These are phyloP conservation scores for Streptopelia turtur DNA, from an alignment of 2,797 vertebrate species.

Conservation along the genomic window DNA sequence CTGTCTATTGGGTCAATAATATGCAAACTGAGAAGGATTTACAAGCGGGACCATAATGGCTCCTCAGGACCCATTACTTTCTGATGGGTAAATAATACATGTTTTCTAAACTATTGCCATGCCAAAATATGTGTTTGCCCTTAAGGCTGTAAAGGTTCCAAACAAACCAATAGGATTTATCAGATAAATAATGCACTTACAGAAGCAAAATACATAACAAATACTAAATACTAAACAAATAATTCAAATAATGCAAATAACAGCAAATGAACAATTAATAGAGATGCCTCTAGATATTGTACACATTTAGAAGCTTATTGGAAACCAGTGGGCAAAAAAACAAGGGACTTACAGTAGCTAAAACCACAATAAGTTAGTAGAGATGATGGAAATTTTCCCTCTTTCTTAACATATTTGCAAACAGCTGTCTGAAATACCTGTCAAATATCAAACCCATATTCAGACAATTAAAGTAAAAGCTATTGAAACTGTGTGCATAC, in stretches of 20 bases:
- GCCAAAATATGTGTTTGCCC: constrained; percentile 62
- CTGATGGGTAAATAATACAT: constrained; percentile 69
- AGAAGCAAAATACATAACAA: constrained; percentile 25
- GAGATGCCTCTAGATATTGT: not conserved
- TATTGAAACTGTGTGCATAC: not conserved
- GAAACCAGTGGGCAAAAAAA: not conserved
- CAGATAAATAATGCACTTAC: constrained; percentile 51
- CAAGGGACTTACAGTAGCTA: not conserved
- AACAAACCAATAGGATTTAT: constrained; percentile 51
- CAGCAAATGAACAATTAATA: not conserved
- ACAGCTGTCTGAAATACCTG: not conserved
- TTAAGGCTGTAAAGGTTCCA: constrained; percentile 46
- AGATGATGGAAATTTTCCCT: not conserved
- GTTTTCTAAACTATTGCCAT: constrained; percentile 67
- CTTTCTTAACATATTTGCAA: not conserved
- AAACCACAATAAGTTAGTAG: not conserved
- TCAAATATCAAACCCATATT: not conserved
- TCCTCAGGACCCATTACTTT: constrained; percentile 76
- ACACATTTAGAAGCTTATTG: not conserved
- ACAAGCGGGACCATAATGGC: constrained; percentile 60
- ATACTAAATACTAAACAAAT: constrained; percentile 27
- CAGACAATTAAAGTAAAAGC: not conserved
- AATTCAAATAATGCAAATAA: not conserved
- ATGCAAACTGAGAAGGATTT: constrained; percentile 70
- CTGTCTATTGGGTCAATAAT: constrained; percentile 64